phyloP scores from a whole-genome alignment of 2,888 invertebrate genomes.

The Drosophila barbarae region DNA sequence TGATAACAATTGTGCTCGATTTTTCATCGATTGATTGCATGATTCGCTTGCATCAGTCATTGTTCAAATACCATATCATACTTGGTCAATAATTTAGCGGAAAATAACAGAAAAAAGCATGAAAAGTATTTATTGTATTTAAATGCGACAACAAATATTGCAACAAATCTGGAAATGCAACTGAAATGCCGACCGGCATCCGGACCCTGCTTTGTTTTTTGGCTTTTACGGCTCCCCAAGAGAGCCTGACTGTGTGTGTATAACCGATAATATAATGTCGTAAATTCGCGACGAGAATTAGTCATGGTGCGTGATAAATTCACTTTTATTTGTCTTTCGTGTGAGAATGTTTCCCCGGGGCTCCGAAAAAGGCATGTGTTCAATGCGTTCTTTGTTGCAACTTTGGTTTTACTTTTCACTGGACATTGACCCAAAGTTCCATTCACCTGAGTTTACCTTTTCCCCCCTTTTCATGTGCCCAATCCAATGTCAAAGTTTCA shows the following conservation, averaged over 20 bases:
- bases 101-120: slow-evolving; percentile 57
- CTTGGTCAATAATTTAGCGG: slow-evolving; percentile 62
- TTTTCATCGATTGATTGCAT: slow-evolving; percentile 26
- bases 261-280: slow-evolving; percentile 55
- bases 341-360: slow-evolving; percentile 61
- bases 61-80: slow-evolving; percentile 43
- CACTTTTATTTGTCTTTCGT: slow-evolving; percentile 71
- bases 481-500: slow-evolving; percentile 69
- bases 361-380: slow-evolving; percentile 16
- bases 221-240: slow-evolving; percentile 2
- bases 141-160: slow-evolving; percentile 49
- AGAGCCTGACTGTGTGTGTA: slow-evolving; percentile 38
- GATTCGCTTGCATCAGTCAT: slow-evolving; percentile 34
- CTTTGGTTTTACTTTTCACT: slow-evolving; percentile 51
- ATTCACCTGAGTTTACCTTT: slow-evolving; percentile 19
- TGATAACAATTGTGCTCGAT: slow-evolving; percentile 9
- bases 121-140: slow-evolving; percentile 68
- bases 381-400: slow-evolving; percentile 64
- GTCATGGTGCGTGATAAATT: slow-evolving; percentile 74
- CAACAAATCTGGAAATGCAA: slow-evolving; percentile 28
- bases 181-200: slow-evolving; percentile 3
- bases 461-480: background rate
- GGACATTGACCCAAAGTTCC: slow-evolving; percentile 60
- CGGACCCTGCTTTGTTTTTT: slow-evolving; percentile 27
- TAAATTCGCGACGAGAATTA: slow-evolving; percentile 63